Percentiles rank a stretch among this genome's conserved stretches.
These are phyloP conservation scores for Uropetala carovei DNA, from an alignment of 2,888 invertebrate genomes.

Conservation along the genomic window DNA sequence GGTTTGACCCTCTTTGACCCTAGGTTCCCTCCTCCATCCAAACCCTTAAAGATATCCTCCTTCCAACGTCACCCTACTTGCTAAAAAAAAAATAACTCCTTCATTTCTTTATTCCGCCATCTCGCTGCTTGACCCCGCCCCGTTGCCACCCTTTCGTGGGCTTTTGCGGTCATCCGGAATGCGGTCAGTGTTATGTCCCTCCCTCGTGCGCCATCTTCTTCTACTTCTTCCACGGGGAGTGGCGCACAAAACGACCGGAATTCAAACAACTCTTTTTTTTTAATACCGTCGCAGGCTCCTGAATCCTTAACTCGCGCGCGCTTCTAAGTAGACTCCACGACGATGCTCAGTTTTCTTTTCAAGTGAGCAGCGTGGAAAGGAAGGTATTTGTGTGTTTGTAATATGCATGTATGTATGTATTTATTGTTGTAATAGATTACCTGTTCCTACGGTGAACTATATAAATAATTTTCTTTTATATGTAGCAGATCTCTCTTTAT, in stretches of 20 bases:
- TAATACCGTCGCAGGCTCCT: conserved; percentile 24
- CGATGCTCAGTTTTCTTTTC: not conserved
- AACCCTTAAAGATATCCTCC: not conserved
- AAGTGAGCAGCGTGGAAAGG: not conserved
- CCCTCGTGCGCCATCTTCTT: not conserved
- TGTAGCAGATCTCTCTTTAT: too few relatives aligned
- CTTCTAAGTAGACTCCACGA: not conserved
- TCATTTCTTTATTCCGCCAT: not conserved
- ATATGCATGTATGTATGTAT: too few relatives aligned
- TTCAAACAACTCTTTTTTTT: conserved; percentile 40
- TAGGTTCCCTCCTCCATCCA: not conserved
- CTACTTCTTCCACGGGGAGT: not conserved
- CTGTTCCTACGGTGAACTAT: too few relatives aligned
- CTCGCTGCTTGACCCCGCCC: not conserved
- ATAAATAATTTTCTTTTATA: too few relatives aligned
- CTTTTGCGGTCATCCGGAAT: not conserved
- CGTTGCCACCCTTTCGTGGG: not conserved
- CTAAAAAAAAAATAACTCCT: not conserved
- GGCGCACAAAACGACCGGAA: conserved; percentile 20
- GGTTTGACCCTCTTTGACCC: not conserved
- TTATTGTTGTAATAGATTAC: too few relatives aligned
- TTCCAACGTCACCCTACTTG: not conserved
- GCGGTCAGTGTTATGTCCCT: conserved; percentile 25
- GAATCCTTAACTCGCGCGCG: conserved; percentile 36
- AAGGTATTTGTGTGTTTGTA: not conserved